Base-by-base conservation (phyloP, 2,113 vertebrate species). In the Macrotis lagotis region DNA sequence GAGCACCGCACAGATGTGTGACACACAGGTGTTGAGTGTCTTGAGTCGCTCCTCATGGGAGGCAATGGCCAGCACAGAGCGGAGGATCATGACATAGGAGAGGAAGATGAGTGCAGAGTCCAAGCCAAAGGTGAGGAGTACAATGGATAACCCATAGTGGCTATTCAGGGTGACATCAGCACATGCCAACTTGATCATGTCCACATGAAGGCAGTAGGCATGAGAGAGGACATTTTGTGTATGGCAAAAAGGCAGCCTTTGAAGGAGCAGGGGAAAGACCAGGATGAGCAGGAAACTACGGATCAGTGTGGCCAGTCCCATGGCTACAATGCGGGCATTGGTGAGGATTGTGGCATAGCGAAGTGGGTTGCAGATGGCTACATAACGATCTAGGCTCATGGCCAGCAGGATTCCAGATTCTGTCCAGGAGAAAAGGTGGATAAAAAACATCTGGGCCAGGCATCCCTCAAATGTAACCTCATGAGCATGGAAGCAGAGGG, bases 361-460 rank as follows among this genome's bases (percentile, higher is more conserved):
- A 48, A 96, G 93, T 0, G 94, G 96, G 8, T 96, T 95, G 25
- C 96, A 97, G 66, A 96, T 96, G 48, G 96, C 96, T 16, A 97
- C 92, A 7, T 50, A 96, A 90, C 8, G 49, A 52, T 96, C 51
- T 0, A 96, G 88, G 55, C 93, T 96, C 95, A 96, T 96, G 24
- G 89, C 92, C 49, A 96, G 49, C 25, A 96, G 93, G 55, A 96
- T 94, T 24, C 93, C 95, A 90, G 96, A 92, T 25, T 96, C 95
- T 90, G 89, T 95, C 93, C 90, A 96, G 47, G 95, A 93, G 91
- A 97, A 95, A 12, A 97, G 28, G 48, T 97, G 96, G 47, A 97
- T 96, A 52, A 96, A 96, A 88, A 97, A 96, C 94, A 96, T 97
- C 49, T 97, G 96, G 9, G 50, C 48, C 91, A 96, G 89, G 48